A percentile compares a stretch with the other conserved stretches of the same genome.
phyloP scores from a whole-genome alignment of 1,140 invertebrate genomes.

The Hestina assimilis region DNA sequence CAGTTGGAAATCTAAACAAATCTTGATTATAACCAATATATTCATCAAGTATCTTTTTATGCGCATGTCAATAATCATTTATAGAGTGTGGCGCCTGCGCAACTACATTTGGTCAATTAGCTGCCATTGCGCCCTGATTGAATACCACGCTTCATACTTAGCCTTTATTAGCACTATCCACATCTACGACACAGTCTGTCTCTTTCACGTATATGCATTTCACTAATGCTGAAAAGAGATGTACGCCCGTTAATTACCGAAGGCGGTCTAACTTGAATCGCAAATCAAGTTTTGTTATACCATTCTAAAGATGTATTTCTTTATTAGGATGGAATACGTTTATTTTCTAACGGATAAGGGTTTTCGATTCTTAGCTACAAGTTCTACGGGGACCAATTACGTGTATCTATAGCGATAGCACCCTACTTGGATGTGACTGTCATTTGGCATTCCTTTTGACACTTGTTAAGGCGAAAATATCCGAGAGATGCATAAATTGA shows the following conservation, averaged over 20 bases:
- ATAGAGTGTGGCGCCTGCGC: conserved; percentile 25
- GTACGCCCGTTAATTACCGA: neutral
- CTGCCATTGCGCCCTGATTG: conserved; percentile 36
- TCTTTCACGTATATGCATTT: neutral
- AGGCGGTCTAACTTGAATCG: conserved; percentile 8
- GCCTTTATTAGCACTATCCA: conserved; percentile 24
- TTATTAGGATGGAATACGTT: conserved; percentile 28
- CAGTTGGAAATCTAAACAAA: neutral
- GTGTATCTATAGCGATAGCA: conserved; percentile 55
- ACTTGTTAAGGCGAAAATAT: conserved; percentile 40
- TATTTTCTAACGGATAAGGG: conserved; percentile 48
- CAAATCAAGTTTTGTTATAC: conserved; percentile 19
- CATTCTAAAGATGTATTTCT: conserved; percentile 18
- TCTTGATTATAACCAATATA: neutral
- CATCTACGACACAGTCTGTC: neutral
- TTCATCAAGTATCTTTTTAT: neutral
- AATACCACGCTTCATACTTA: conserved; percentile 32
- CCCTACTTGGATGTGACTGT: conserved; percentile 40
- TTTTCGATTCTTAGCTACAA: conserved; percentile 36
- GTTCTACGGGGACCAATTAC: conserved; percentile 39
- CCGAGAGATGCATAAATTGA: conserved; percentile 31
- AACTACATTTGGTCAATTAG: conserved; percentile 37
- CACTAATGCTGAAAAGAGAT: neutral
- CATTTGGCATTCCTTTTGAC: conserved; percentile 38
- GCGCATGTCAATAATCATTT: conserved; percentile 5